These are phyloP conservation scores for rabbit (Oryctolagus cuniculus) DNA, from an alignment of 2,113 vertebrate species.

Conservation along the genomic window mOryCun1.1 NC_091452.1:9499001-9499500, in stretches of 20 bases:
- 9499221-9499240: neutral
- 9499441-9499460: neutral
- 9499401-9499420: neutral
- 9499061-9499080: neutral
- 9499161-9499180: neutral
- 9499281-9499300: rapidly evolving
- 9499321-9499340: neutral
- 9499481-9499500: neutral
- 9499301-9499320: neutral
- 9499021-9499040: constrained; percentile 96
- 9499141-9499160: neutral
- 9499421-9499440: neutral
- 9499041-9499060: constrained; percentile 92
- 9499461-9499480: neutral
- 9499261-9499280: neutral
- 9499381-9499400: rapidly evolving
- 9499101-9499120: neutral
- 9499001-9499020: constrained; percentile 97
- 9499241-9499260: neutral
- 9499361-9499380: neutral
- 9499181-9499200: too few relatives aligned
- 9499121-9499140: rapidly evolving
- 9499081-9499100: rapidly evolving
- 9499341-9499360: neutral
- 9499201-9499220: too few relatives aligned